These are phyloP conservation scores for Mormyrops boulengeri DNA, from an alignment of 2,797 vertebrate genomes.

Conservation along the genomic window DNA sequence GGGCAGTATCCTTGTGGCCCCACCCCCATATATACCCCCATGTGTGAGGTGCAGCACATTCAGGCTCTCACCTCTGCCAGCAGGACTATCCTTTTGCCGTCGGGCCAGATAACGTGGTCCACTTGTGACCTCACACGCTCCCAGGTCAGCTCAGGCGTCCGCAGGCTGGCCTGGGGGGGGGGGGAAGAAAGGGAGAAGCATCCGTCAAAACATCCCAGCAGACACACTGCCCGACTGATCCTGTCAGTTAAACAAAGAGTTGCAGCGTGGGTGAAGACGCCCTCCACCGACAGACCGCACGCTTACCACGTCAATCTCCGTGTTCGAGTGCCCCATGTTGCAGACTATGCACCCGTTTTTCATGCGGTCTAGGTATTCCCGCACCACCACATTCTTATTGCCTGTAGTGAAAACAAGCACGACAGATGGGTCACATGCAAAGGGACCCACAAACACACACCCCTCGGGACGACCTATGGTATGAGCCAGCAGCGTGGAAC, in stretches of 20 bases:
- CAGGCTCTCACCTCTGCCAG: slow-evolving; percentile 77
- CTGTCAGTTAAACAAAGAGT: not conserved
- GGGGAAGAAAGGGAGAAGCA: not conserved
- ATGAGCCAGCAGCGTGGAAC: not conserved
- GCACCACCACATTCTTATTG: slow-evolving; percentile 93
- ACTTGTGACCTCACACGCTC: slow-evolving; percentile 94
- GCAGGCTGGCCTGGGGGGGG: slow-evolving; percentile 76
- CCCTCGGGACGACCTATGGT: not conserved
- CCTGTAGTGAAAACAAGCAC: slow-evolving; percentile 55
- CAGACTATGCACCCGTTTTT: slow-evolving; percentile 97
- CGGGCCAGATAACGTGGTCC: slow-evolving; percentile 96
- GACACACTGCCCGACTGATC: not conserved
- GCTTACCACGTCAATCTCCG: slow-evolving; percentile 94
- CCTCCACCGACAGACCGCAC: not conserved
- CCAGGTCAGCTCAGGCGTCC: slow-evolving; percentile 93
- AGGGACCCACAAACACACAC: not conserved
- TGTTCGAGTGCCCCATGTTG: slow-evolving; percentile 99
- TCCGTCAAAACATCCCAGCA: not conserved
- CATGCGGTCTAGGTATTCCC: slow-evolving; percentile 92
- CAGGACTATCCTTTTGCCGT: slow-evolving; percentile 91
- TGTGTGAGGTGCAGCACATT: not conserved
- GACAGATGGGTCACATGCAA: too few relatives aligned
- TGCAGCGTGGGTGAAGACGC: not conserved
- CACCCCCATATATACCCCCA: not conserved
- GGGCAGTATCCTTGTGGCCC: not conserved